Percentiles rank a stretch among this genome's conserved stretches.
phyloP scores from a whole-genome alignment of 2,888 invertebrate genomes.

The Hipparchia sbordonii region DNA sequence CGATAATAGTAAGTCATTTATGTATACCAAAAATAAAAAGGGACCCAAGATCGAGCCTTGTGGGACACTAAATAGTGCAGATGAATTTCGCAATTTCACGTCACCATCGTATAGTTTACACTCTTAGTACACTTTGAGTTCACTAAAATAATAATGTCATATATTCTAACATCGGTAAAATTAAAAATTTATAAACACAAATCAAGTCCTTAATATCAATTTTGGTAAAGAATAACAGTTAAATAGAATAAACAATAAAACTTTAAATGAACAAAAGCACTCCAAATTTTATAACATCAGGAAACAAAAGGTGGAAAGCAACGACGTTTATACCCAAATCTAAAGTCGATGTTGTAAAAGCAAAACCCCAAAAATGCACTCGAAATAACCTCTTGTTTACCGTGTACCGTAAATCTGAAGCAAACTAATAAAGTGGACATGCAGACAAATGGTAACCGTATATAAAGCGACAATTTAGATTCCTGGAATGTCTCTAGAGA shows the following conservation, averaged over 20 bases:
- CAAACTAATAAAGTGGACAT: slow-evolving; percentile 68
- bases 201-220: too few relatives aligned
- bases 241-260: not conserved
- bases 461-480: slow-evolving; percentile 69
- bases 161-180: too few relatives aligned
- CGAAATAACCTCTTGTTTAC: slow-evolving; percentile 56
- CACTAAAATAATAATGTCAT: too few relatives aligned
- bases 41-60: too few relatives aligned
- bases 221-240: too few relatives aligned
- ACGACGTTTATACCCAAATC: not conserved
- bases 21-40: too few relatives aligned
- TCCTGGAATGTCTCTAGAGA: slow-evolving; percentile 49
- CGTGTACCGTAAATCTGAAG: slow-evolving; percentile 62
- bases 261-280: not conserved
- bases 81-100: too few relatives aligned
- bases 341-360: slow-evolving; percentile 25
- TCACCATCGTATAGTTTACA: too few relatives aligned
- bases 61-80: too few relatives aligned
- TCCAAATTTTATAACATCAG: not conserved
- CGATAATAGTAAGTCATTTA: too few relatives aligned
- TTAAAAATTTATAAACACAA: too few relatives aligned
- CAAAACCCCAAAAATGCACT: slow-evolving; percentile 37
- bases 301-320: not conserved
- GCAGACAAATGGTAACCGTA: slow-evolving; percentile 66
- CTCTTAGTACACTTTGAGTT: too few relatives aligned